A percentile compares a stretch with the other conserved stretches of the same genome.
These are phyloP conservation scores for Pediacus dermestoides DNA, from an alignment of 2,888 invertebrate genomes.

Conservation along the genomic window DNA sequence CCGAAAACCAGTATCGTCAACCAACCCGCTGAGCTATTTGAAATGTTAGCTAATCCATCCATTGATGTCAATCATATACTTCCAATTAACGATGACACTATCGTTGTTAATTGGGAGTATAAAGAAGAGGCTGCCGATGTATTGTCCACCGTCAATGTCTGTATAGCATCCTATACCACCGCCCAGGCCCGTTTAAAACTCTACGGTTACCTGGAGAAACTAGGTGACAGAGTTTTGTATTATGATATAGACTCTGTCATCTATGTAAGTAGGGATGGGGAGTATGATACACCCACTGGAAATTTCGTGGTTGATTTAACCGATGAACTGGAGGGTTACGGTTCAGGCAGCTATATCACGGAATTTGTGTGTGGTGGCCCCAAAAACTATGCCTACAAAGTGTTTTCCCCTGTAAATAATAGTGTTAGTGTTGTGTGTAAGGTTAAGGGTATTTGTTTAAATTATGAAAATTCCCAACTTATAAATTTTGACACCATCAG, in stretches of 20 bases:
- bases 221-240: no score
- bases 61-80: conserved; percentile 14
- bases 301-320: conserved; percentile 41
- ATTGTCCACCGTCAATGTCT: conserved; percentile 29
- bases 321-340: conserved; percentile 36
- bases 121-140: conserved; percentile 20
- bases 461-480: conserved; percentile 11
- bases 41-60: conserved; percentile 10
- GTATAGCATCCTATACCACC: conserved; percentile 32
- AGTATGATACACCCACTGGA: conserved; percentile 35
- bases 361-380: conserved; percentile 40
- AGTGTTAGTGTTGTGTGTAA: conserved; percentile 8
- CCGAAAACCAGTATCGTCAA: not conserved
- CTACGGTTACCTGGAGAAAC: conserved; percentile 30
- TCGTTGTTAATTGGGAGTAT: conserved; percentile 27
- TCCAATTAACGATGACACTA: conserved; percentile 16
- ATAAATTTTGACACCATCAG: conserved; percentile 17
- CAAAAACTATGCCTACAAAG: conserved; percentile 38
- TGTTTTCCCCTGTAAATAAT: conserved; percentile 12
- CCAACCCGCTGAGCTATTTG: conserved; percentile 5
- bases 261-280: conserved; percentile 20
- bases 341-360: conserved; percentile 34
- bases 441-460: conserved; percentile 12
- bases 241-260: conserved; percentile 41
- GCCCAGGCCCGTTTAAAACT: conserved; percentile 19